Base-by-base conservation (phyloP, 2,888 invertebrate genomes). In the Phorcus lineatus region DNA sequence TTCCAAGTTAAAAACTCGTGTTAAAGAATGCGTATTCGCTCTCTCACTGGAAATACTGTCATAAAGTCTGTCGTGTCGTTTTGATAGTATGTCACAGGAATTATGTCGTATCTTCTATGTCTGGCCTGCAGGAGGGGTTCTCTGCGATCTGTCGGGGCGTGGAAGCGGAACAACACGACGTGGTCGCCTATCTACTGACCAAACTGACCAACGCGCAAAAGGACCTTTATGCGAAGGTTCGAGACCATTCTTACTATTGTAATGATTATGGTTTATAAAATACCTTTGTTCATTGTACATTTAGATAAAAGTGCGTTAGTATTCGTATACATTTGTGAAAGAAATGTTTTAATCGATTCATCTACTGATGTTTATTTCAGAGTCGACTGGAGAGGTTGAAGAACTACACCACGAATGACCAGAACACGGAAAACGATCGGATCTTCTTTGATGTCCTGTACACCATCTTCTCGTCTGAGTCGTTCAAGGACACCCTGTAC, bases 81-180 rank as follows among this genome's bases (percentile, higher is more conserved):
- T 9, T 1, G 9, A 47, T 11, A 47, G 47, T 47, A 6, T 47
- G 47, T 1, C 13, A 31, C 9, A 70, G 1, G 7, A 70, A 28
- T 31, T n/a, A 9, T 16, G 28, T 17, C 2, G 7, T 47, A 47
- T 13, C 47, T 0, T 75, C 0, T 28, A 13, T 76, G 2, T 24
- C 81, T 81, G 16, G 2, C 19, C 81, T 81, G 16, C 84, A 90
- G 90, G 80, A 83, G 28, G 87, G 86, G 0, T 81, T 79, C 31
- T 90, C 89, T 0, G 86, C 88, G 9, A 78, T 89, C 22, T 90
- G 88, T 80, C 81, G 82, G 54, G 86, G 88, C 0, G 76, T 86
- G 11, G 66, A 81, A 1, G 77, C 79, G 3, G 81, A 83, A 19
- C 87, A 88, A 47, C 80, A 81, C 0, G 80, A 83, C 4, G 66